phyloP scores from a whole-genome alignment of 2,888 invertebrate genomes.

The Monopis laevigella region DNA sequence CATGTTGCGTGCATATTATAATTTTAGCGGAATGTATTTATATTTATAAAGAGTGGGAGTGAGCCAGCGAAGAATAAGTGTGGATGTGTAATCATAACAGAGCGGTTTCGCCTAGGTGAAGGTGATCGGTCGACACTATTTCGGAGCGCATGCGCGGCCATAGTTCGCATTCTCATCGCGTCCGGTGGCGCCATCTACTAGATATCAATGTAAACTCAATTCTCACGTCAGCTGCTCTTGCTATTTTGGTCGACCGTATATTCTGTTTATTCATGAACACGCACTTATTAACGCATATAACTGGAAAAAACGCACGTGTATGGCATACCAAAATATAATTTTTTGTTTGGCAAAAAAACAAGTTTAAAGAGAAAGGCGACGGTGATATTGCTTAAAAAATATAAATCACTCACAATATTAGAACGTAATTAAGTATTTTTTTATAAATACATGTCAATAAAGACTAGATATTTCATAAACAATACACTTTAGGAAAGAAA shows the following conservation, averaged over 20 bases:
- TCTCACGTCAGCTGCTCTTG: conserved; percentile 40
- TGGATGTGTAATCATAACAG: conserved; percentile 28
- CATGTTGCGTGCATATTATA: conserved; percentile 2
- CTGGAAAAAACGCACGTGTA: conserved; percentile 4
- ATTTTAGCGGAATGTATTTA: conserved; percentile 1
- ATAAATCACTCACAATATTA: too few relatives aligned
- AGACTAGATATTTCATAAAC: too few relatives aligned
- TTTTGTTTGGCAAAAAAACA: too few relatives aligned
- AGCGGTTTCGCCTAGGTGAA: conserved; percentile 53
- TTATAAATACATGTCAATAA: too few relatives aligned
- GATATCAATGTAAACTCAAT: conserved; percentile 32
- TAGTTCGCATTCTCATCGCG: conserved; percentile 4
- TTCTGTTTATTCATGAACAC: conserved; percentile 3
- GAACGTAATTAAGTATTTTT: too few relatives aligned
- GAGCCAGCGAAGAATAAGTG: conserved; percentile 4
- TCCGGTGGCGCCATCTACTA: conserved; percentile 59
- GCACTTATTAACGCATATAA: not conserved
- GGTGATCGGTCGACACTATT: conserved; percentile 57
- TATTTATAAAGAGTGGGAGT: conserved; percentile 10
- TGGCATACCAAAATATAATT: too few relatives aligned
- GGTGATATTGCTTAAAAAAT: too few relatives aligned
- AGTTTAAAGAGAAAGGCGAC: too few relatives aligned
- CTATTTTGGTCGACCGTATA: conserved; percentile 40
- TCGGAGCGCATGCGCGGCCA: conserved; percentile 46
- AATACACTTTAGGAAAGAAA: too few relatives aligned